Base-by-base conservation (phyloP, 2,113 vertebrate species). In the Colaptes auratus region DNA sequence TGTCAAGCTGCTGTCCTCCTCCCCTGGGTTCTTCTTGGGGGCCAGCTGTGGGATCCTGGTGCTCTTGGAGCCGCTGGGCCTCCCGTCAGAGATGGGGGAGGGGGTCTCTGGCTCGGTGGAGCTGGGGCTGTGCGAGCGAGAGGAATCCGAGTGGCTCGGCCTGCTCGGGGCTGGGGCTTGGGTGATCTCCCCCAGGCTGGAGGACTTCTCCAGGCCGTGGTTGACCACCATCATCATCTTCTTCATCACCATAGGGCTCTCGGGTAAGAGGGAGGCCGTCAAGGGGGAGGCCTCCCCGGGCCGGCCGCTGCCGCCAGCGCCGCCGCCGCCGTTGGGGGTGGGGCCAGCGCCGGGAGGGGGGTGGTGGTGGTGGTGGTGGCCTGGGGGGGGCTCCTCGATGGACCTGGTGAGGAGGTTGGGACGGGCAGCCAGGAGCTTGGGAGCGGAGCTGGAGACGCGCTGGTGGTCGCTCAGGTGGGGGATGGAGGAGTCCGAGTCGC, bases 21-120 rank as follows among this genome's bases (percentile, higher is more conserved):
- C 99, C 90, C 98, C 96, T 3, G 87, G 88, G 31, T 97, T 98
- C 97, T 99, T 99, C 98, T 99, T 99, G 89, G 97, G 96, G 20
- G 99, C 98, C 93, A 99, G 97, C 97, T 99, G 99, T 10, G 99
- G 99, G 98, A 99, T 98, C 89, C 99, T 99, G 90, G 95, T 99
- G 89, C 88, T 97, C 82, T 91, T 96, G 52, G 91, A 23, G 21
- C 30, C 8, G 85, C 85, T 10, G 93, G 96, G 98, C 87, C 98
- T 98, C 53, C 98, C 89, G 73, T 98, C 98, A 77, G 97, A 96
- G 78, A 50, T 96, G 16, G 99, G 98, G 18, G 98, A 99, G 12
- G 99, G 98, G 0, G 98, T 99, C 93, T 99, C 99, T 16, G 99
- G 98, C 64, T 99, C 99, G n/a, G 98, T 99, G 97, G 99, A 98